A percentile compares a stretch with the other conserved stretches of the same genome.
Evolutionary conservation across 2,113 vertebrate genomes (phyloP).

Genomic region (Callocephalon fimbriatum): DNA sequence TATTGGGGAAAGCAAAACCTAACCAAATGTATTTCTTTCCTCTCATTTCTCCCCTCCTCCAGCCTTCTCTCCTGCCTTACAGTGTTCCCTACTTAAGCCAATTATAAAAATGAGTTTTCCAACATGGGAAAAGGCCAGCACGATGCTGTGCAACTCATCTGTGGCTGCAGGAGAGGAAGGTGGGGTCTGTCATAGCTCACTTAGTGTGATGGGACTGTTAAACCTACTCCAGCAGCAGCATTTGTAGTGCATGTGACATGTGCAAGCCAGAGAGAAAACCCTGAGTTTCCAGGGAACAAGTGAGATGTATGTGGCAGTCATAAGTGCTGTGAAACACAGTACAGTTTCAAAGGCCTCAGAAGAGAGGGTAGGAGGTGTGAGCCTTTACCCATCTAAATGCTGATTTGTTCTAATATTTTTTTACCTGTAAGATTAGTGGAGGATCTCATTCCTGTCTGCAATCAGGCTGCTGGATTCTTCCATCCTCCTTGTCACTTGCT

Average conservation of each 20-base stretch:
- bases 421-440: background rate
- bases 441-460: background rate
- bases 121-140: background rate
- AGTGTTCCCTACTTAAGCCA: background rate
- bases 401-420: background rate
- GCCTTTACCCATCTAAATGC: background rate
- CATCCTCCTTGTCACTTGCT: background rate
- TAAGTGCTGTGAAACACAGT: fast-evolving
- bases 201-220: background rate
- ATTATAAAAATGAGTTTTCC: background rate
- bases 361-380: background rate
- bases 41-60: background rate
- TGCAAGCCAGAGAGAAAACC: background rate
- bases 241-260: fast-evolving
- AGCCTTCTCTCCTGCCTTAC: background rate
- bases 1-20: background rate
- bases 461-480: background rate
- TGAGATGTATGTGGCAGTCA: fast-evolving
- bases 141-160: background rate
- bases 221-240: background rate
- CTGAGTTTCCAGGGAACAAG: background rate
- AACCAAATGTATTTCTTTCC: background rate
- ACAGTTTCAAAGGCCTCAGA: background rate
- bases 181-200: background rate
- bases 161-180: background rate